Base-by-base conservation (phyloP, 37 sponge, comb jelly and placozoan species). In the Spongia lamella region DNA sequence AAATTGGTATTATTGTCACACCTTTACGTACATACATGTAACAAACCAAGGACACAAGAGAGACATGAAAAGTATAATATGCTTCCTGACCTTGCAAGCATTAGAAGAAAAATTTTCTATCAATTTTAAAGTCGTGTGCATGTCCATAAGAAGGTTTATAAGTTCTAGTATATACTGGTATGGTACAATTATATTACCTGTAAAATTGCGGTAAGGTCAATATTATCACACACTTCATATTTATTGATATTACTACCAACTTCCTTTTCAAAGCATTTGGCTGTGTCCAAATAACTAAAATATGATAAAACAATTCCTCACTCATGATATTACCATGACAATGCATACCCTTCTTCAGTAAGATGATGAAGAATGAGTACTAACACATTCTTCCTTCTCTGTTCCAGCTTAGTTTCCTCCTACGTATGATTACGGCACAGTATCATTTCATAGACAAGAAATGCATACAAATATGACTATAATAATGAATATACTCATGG, bases 201-300 rank as follows among this genome's bases (percentile, higher is more conserved):
- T 13, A 93, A 72, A 26, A 98, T 75, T 20, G 96, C 90, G 0
- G 70, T 50, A 19, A 98, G 83, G 68, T 98, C 99, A 39, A 98
- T 81, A 68, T 98, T 98, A 50, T 98, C 99, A 79, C 99, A 98
- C 20, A 94, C 86, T 53, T 68, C 70, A 59, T 70, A 95, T 43
- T 84, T 79, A 0, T 67, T 72, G 13, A 98, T 29, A 22, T 78
- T 40, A 26, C 66, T 38, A 3, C 91, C 93, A 1, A 79, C 87
- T 60, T 98, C 99, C 49, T 54, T 86, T 27, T 60, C 78, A 29
- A 95, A 70, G 1, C 70, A 35, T 31, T 62, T 78, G 7, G 59
- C 82, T 13, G 92, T 72, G 47, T 95, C 92, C 53, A 91, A 79
- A 49, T 81, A 93, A 7, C 94, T 33, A 32, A 30, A 56, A 4